Evolutionary conservation across 2,888 invertebrate species (phyloP), one percentile per base, ranked within the genome.

Genomic region (Ochropacha duplaris): DNA sequence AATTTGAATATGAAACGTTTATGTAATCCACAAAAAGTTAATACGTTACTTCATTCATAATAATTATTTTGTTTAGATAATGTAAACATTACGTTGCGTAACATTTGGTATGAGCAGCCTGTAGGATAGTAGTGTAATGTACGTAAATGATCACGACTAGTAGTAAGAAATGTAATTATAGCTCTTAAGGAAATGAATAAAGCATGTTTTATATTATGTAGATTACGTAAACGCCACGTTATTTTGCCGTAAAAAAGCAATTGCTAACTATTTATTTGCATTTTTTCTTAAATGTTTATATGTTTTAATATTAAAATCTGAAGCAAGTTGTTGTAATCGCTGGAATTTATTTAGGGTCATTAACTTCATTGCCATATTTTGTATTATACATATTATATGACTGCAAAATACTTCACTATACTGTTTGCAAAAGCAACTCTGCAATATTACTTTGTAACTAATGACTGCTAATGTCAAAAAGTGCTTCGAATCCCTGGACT

Each of bases 181-280:
- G 31, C 84, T 54, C 65, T 22, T 90, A 90, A 90, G 90, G 68
- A 81, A 84, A 83, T 84, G 74, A 81, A 84, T 87, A 87, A 86
- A 89, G 88, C 91, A 91, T 92, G 90, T 92, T 92, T 92, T 92
- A 89, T 92, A 91, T 88, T 88, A 87, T 87, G 84, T 91, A 91
- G 88, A 86, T 78, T 88, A 88, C 78, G 84, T 83, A 84, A 86
- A 84, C 78, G 88, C 90, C 84, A 87, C 83, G 81, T 85, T 88
- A 82, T 79, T 80, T 90, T 87, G 89, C 83, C 91, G 69, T 69
- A 60, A 71, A 70, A 36, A 67, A 74, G 92, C 85, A 68, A 82
- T 69, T 69, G 91, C 92, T 90, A 87, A 88, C 89, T 92, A 92
- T 92, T 92, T 92, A 92, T 92, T 92, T 90, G 91, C 90, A 90